Conservation (phyloP, 2,113 vertebrate species). For the Terrapene triunguis region DNA sequence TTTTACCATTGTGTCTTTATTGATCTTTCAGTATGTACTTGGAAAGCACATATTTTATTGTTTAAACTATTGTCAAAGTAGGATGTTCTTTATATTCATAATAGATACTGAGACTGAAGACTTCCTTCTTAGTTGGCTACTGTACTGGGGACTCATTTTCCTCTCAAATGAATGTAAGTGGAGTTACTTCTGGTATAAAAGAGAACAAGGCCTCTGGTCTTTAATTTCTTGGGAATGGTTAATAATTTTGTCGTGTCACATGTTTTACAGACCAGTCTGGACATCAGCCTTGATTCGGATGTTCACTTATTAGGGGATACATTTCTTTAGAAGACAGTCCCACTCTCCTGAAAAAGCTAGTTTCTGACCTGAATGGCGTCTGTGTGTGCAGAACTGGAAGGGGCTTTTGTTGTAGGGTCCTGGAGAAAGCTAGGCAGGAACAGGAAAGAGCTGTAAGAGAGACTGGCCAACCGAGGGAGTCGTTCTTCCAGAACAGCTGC, state of each 20-base stretch:
- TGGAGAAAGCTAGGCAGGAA: rapidly evolving
- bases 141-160: neutral
- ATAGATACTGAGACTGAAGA: neutral
- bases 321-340: too few species aligned
- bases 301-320: rapidly evolving
- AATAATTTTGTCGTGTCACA: rapidly evolving
- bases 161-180: rapidly evolving
- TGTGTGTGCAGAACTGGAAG: rapidly evolving
- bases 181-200: rapidly evolving
- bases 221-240: neutral
- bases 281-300: neutral
- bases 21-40: neutral
- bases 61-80: neutral
- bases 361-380: rapidly evolving
- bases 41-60: neutral
- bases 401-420: rapidly evolving
- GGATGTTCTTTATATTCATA: neutral
- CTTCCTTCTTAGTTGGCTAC: neutral
- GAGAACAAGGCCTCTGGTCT: rapidly evolving
- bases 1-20: neutral
- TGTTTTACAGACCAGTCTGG: neutral
- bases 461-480: neutral
- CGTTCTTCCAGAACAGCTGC: neutral
- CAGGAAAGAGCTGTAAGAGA: neutral
- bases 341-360: neutral